A percentile compares a stretch with the other conserved stretches of the same genome.
phyloP scores from a whole-genome alignment of 2,113 vertebrate genomes.

The Fulica atra region DNA sequence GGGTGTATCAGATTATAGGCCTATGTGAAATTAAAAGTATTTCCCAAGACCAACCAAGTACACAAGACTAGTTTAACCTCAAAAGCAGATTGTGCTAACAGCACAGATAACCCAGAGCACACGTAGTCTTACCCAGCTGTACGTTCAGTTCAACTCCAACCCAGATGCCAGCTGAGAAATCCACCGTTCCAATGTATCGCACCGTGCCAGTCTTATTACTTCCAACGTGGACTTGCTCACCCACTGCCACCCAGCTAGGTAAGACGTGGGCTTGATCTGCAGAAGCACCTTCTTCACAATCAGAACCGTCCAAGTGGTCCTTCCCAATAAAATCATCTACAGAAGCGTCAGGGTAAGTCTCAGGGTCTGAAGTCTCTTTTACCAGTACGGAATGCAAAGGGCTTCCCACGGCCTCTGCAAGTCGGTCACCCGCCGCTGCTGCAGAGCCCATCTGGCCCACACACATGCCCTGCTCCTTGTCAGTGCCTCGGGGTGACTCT shows the following conservation, averaged over 20 bases:
- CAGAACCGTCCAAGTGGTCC: constrained; percentile 66
- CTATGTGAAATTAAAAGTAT: neutral
- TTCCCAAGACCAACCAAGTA: neutral
- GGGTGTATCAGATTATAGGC: neutral
- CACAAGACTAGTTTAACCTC: neutral
- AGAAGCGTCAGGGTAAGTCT: constrained; percentile 32
- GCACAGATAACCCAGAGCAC: neutral
- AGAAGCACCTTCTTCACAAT: constrained; percentile 73
- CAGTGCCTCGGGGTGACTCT: neutral
- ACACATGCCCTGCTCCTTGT: neutral
- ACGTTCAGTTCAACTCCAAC: constrained; percentile 83
- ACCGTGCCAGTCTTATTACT: constrained; percentile 76
- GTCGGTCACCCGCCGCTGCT: neutral
- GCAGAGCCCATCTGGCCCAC: neutral
- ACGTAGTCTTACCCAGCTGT: constrained; percentile 78
- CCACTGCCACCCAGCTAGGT: constrained; percentile 78
- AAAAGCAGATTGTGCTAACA: neutral
- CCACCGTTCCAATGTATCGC: constrained; percentile 82
- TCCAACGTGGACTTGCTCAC: constrained; percentile 83
- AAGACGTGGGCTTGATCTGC: constrained; percentile 61
- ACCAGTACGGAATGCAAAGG: neutral
- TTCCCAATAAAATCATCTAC: constrained; percentile 10
- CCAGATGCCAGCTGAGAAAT: constrained; percentile 87
- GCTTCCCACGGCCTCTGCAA: neutral
- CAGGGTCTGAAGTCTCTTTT: neutral